Evolutionary conservation across 2,888 invertebrate genomes (phyloP), one percentile per base, ranked within the genome.

Genomic region (Agonum fuliginosum): DNA sequence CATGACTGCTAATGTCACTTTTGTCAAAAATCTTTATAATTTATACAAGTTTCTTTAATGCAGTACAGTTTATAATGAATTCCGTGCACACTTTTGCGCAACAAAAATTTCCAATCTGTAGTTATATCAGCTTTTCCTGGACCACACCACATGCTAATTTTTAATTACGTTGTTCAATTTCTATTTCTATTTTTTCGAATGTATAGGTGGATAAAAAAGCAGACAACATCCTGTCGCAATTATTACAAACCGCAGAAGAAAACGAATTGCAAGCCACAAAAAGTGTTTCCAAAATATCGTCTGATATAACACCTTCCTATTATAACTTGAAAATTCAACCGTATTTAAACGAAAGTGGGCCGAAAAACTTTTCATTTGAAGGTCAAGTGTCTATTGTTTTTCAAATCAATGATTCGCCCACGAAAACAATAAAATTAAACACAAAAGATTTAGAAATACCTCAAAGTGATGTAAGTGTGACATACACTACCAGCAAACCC

Each of bases 271-370:
- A 62, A 62, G 30, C 17, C 14, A 30, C 41, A 30, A 75, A 48
- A 58, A 67, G 51, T 4, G n/a, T 1, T 17, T 48, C 67, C 12
- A 75, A 46, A 75, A 48, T 75, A 24, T 46, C 75, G 8, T 20
- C 48, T 12, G 46, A 75, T 12, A 34, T 75, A 65, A 48, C 12
- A 24, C 75, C 75, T n/a, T 58, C 82, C 1, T 82, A 84, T 78
- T 87, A 87, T 78, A 82, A 82, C 34, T 71, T 87, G 5, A 83
- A 82, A 80, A 82, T 87, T 3, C 83, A 84, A 79, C 86, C 87
- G 4, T 81, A 84, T 72, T 78, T 86, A 69, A 84, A 86, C 75
- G 85, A 85, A 79, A 78, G 80, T 3, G 74, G 77, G 3, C 78
- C 80, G 2, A 81, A 83, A 24, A 85, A 85, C 80, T 85, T 86